Percentiles rank a stretch among this genome's conserved stretches.
Evolutionary conservation across 2,113 vertebrate species (phyloP).

Genomic region (Pluvialis apricaria): DNA sequence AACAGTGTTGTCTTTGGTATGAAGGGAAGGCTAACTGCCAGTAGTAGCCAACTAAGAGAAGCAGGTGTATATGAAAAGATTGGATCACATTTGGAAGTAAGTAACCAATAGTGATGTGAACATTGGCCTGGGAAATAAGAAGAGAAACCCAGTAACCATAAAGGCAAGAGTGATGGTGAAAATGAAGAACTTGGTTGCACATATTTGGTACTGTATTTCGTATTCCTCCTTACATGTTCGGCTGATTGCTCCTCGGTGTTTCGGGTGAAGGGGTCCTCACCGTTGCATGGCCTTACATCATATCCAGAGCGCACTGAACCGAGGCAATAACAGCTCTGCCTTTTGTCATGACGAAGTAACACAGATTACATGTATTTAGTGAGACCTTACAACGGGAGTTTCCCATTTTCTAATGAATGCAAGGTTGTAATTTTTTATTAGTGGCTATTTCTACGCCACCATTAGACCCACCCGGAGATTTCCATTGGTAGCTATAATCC

Average conservation of each 20-base stretch:
- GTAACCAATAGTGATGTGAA: not conserved
- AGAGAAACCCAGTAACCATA: not conserved
- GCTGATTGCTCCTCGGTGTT: accelerated
- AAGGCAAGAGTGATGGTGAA: too few relatives aligned
- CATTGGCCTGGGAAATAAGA: not conserved
- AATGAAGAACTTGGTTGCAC: not conserved
- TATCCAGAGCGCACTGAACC: not conserved
- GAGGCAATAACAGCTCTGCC: not conserved
- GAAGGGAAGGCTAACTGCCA: not conserved
- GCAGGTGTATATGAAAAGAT: not conserved
- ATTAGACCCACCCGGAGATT: not conserved
- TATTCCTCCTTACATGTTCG: not conserved
- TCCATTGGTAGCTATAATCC: too few relatives aligned
- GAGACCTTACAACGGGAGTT: not conserved
- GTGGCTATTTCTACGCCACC: not conserved
- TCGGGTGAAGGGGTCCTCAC: not conserved
- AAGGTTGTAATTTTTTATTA: not conserved
- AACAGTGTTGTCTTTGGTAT: not conserved
- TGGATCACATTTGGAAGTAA: not conserved
- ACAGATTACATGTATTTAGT: accelerated
- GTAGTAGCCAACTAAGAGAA: not conserved
- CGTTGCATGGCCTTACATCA: not conserved
- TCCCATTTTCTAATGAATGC: not conserved
- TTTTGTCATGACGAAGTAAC: not conserved
- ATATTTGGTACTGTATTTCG: not conserved